Percentiles rank a stretch among this genome's conserved stretches.
Evolutionary conservation across 2,113 vertebrate species (phyloP).

Genomic region (Rousettus leschenaultii): DNA sequence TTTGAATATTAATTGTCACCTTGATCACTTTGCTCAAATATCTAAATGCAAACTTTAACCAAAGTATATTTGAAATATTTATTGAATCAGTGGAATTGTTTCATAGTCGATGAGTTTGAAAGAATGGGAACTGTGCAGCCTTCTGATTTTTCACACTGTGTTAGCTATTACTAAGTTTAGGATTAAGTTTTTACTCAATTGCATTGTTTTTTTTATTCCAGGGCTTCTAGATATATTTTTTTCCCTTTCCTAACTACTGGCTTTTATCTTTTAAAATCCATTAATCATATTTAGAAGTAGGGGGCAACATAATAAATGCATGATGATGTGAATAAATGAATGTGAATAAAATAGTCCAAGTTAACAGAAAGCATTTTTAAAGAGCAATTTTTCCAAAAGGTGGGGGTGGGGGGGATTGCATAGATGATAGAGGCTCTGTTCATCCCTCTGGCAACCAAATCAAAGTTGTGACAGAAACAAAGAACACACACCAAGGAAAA

Average conservation of each 20-base stretch:
- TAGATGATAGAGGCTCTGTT: no score
- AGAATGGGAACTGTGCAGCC: neutral
- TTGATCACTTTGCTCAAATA: neutral
- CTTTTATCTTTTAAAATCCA: neutral
- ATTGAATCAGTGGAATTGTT: neutral
- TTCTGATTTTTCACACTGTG: neutral
- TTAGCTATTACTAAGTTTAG: neutral
- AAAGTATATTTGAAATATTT: neutral
- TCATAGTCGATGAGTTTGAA: neutral
- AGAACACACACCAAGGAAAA: no score
- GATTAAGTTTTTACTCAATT: neutral
- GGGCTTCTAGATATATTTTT: neutral
- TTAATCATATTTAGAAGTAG: neutral
- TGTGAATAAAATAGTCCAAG: neutral
- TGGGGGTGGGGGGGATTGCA: no score
- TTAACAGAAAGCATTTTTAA: neutral
- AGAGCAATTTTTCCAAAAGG: neutral
- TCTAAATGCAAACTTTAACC: neutral
- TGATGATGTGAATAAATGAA: neutral
- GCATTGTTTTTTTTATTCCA: neutral
- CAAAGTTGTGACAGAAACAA: no score
- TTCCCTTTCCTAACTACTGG: neutral
- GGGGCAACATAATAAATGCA: neutral
- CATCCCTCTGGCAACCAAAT: no score
- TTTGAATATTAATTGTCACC: neutral